phyloP scores from a whole-genome alignment of 2,797 vertebrate genomes.

The Scleropages formosus region DNA sequence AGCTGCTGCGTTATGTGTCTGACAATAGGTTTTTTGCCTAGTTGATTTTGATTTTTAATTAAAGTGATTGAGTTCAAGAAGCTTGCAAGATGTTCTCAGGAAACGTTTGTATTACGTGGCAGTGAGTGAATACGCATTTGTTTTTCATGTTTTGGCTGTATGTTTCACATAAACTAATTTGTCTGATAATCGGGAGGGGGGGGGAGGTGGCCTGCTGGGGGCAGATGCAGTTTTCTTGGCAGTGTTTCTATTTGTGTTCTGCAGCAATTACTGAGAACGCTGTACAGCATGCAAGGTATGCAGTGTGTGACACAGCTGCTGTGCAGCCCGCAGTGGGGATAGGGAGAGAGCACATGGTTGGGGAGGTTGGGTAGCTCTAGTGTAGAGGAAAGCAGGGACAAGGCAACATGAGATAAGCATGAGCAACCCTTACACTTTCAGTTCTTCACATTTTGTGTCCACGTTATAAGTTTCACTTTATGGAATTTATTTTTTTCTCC shows the following conservation, averaged over 20 bases:
- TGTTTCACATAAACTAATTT: no score
- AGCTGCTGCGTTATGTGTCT: no score
- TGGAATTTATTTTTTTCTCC: no score
- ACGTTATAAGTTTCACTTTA: background rate
- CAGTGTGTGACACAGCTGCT: conserved; percentile 46
- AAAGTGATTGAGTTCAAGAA: no score
- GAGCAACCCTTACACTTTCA: background rate
- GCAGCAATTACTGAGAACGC: conserved; percentile 33
- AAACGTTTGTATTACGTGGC: background rate
- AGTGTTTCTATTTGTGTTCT: conserved; percentile 56
- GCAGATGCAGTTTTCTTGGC: conserved; percentile 30
- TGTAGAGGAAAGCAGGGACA: background rate
- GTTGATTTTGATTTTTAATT: no score
- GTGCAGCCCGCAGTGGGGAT: background rate
- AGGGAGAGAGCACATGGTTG: background rate
- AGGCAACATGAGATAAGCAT: background rate
- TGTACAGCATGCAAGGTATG: conserved; percentile 42
- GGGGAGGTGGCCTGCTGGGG: conserved; percentile 10
- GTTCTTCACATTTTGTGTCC: background rate
- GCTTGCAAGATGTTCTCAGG: no score
- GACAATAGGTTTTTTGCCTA: no score
- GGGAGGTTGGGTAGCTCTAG: background rate
- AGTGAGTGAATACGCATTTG: background rate
- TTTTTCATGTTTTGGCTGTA: no score
- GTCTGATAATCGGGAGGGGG: background rate